These are phyloP conservation scores for Rhinophrynus dorsalis DNA, from an alignment of 2,797 vertebrate genomes.

Conservation along the genomic window DNA sequence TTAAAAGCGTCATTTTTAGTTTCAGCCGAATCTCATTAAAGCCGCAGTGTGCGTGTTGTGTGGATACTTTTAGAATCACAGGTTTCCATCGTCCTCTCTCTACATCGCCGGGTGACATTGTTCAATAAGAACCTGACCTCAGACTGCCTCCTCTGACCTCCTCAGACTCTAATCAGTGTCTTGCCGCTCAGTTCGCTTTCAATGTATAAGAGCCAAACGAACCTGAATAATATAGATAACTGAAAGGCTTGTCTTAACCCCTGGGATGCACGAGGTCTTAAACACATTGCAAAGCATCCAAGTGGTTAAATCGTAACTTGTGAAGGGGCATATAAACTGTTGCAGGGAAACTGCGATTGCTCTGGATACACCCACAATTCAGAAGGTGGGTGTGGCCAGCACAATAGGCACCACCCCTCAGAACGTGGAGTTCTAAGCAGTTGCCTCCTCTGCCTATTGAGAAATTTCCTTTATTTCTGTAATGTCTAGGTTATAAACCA, in stretches of 20 bases:
- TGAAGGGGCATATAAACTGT: too few species aligned
- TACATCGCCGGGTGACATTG: conserved; percentile 5
- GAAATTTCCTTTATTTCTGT: too few species aligned
- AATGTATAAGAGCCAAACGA: conserved; percentile 3
- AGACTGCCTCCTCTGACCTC: neutral
- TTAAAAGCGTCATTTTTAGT: neutral
- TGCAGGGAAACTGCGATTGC: too few species aligned
- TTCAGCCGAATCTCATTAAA: neutral
- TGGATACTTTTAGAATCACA: neutral
- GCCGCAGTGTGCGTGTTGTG: neutral
- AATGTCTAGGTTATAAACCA: too few species aligned
- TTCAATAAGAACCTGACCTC: conserved; percentile 31
- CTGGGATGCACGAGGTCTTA: too few species aligned
- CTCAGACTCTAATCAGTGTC: conserved; percentile 16
- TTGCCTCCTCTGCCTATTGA: too few species aligned
- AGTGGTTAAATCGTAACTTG: too few species aligned
- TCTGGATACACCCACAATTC: too few species aligned
- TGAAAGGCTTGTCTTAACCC: neutral
- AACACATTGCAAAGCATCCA: too few species aligned
- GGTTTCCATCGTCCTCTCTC: neutral
- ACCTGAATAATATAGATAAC: conserved; percentile 19
- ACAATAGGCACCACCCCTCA: too few species aligned
- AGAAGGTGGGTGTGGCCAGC: too few species aligned
- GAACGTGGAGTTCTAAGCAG: too few species aligned
- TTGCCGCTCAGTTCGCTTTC: neutral